Conservation (phyloP, 1,140 invertebrate species). For the Rhyzopertha dominica region DNA sequence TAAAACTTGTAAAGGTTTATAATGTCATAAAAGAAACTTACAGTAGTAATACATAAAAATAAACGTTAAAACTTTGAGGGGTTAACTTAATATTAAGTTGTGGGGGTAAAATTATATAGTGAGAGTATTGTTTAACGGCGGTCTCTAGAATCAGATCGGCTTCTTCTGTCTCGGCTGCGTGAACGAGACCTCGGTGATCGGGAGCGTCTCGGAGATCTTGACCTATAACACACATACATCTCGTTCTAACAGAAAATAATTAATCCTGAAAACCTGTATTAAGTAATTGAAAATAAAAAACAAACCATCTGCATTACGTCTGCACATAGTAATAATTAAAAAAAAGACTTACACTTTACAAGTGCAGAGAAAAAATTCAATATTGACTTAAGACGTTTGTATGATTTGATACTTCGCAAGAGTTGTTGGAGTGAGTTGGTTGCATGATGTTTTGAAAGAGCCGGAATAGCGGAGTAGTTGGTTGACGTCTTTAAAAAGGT, state of each 20-base stretch:
- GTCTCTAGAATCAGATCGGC: conserved; percentile 51
- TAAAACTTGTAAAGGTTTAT: too few species aligned
- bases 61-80: too few species aligned
- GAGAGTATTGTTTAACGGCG: conserved; percentile 47
- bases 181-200: conserved; percentile 47
- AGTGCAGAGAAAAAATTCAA: neutral
- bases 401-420: neutral
- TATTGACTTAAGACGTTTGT: neutral
- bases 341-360: neutral
- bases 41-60: too few species aligned
- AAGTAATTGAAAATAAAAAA: neutral
- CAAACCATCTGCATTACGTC: neutral
- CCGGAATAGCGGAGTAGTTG: too few species aligned
- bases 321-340: neutral
- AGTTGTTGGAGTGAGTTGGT: conserved; percentile 5
- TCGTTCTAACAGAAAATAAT: neutral
- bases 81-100: too few species aligned
- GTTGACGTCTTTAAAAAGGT: too few species aligned
- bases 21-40: too few species aligned
- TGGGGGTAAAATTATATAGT: too few species aligned
- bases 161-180: conserved; percentile 48
- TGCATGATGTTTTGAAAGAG: conserved; percentile 15
- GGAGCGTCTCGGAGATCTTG: conserved; percentile 49
- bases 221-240: conserved; percentile 44
- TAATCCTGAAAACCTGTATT: neutral